A percentile compares a stretch with the other conserved stretches of the same genome.
Conservation (phyloP, 1,140 invertebrate genomes). For the Scaptomyza pallida region DNA sequence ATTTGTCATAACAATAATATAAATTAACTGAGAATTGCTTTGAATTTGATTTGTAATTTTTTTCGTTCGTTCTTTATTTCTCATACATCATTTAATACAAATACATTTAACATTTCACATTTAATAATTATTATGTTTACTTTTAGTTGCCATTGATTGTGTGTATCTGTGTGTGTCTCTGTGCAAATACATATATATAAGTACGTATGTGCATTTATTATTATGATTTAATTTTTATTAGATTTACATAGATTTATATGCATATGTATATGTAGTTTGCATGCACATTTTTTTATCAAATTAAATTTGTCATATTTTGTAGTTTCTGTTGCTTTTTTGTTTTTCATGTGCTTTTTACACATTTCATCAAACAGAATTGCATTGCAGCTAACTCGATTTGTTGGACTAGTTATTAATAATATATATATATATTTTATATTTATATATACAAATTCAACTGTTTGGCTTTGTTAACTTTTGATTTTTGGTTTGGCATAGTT, state of each 20-base stretch:
- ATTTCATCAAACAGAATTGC: slow-evolving; percentile 49
- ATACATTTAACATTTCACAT: slow-evolving; percentile 76
- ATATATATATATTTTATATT: slow-evolving; percentile 17
- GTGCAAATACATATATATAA: slow-evolving; percentile 60
- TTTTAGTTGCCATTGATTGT: slow-evolving; percentile 73
- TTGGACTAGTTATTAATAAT: slow-evolving; percentile 31
- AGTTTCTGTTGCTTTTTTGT: slow-evolving; percentile 19
- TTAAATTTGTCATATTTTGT: slow-evolving; percentile 25
- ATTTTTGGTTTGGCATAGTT: slow-evolving; percentile 21
- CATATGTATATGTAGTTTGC: slow-evolving; percentile 34
- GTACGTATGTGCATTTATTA: slow-evolving; percentile 10
- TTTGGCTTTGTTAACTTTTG: slow-evolving; percentile 75
- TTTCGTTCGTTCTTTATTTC: slow-evolving; percentile 47
- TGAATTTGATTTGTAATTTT: slow-evolving; percentile 17
- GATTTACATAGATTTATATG: not conserved
- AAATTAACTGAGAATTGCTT: slow-evolving; percentile 7
- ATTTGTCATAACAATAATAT: not conserved
- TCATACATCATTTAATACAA: slow-evolving; percentile 78
- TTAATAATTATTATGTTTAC: slow-evolving; percentile 78
- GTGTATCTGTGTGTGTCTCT: slow-evolving; percentile 47
- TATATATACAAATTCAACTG: slow-evolving; percentile 73
- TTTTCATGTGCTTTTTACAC: slow-evolving; percentile 40
- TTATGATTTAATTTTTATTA: slow-evolving; percentile 28
- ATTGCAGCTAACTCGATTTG: slow-evolving; percentile 29
- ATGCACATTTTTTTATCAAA: slow-evolving; percentile 31